A percentile compares a stretch with the other conserved stretches of the same genome.
phyloP scores from a whole-genome alignment of 2,113 vertebrate species.

The Patagioenas fasciata region DNA sequence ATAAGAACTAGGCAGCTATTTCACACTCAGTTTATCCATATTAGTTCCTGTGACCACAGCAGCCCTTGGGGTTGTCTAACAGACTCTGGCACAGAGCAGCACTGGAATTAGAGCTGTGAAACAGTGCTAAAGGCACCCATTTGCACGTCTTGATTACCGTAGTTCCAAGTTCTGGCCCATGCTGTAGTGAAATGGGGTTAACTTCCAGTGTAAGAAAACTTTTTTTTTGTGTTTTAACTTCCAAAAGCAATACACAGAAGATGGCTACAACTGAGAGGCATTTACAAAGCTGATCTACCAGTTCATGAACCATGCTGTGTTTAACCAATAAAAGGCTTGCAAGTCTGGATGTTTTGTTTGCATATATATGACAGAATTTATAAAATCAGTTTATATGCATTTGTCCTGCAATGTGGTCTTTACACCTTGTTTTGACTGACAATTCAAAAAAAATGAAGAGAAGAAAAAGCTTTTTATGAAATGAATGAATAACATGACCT shows the following conservation, averaged over 20 bases:
- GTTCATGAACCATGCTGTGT: background rate
- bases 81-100: background rate
- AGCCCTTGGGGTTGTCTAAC: background rate
- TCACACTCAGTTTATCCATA: background rate
- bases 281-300: background rate
- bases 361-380: background rate
- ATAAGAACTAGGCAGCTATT: background rate
- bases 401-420: background rate
- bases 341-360: background rate
- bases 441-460: background rate
- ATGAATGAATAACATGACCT: background rate
- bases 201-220: background rate
- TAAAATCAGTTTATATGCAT: background rate
- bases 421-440: slow-evolving; percentile 1
- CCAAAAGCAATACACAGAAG: background rate
- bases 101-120: background rate
- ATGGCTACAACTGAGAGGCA: background rate
- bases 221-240: background rate
- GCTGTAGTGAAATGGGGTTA: background rate
- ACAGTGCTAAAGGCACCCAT: background rate
- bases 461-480: background rate
- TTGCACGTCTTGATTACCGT: background rate
- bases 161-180: background rate
- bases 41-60: background rate
- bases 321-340: background rate